phyloP scores from a whole-genome alignment of 2,797 vertebrate species.

The Poeciliopsis presidionis region DNA sequence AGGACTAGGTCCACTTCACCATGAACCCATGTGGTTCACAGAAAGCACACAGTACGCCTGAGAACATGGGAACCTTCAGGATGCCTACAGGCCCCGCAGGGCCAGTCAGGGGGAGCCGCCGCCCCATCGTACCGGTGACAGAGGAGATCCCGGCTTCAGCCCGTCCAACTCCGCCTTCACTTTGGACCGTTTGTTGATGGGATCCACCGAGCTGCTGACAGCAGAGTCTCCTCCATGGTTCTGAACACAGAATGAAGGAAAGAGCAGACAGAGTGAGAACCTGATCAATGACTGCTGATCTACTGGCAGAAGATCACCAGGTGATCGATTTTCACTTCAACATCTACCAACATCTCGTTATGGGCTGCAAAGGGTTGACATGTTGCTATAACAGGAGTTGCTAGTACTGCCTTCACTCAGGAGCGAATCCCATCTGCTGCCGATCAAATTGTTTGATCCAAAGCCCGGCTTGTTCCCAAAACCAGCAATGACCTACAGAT shows the following conservation, averaged over 20 bases:
- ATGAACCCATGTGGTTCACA: no score
- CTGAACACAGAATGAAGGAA: conserved; percentile 43
- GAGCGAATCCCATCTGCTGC: no score
- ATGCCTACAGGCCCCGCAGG: background rate
- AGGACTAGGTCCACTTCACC: no score
- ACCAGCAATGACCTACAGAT: no score
- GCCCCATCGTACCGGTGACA: conserved; percentile 66
- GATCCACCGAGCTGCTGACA: conserved; percentile 91
- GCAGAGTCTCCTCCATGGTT: conserved; percentile 82
- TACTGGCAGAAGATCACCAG: background rate
- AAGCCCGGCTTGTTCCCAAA: no score
- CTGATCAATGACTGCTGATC: background rate
- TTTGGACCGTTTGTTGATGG: conserved; percentile 91
- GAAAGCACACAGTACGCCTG: no score
- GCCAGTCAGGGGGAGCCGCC: background rate
- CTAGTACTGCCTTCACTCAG: no score
- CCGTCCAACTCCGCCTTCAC: conserved; percentile 89
- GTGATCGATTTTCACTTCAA: no score
- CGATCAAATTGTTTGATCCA: no score
- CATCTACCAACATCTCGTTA: no score
- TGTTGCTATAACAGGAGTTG: no score
- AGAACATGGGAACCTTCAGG: background rate
- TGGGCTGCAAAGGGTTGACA: no score
- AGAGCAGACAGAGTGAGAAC: background rate
- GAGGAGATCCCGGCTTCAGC: conserved; percentile 68